Evolutionary conservation across 1,140 invertebrate genomes (phyloP), one percentile per base, ranked within the genome.

Genomic region (Euwallacea fornicatus): DNA sequence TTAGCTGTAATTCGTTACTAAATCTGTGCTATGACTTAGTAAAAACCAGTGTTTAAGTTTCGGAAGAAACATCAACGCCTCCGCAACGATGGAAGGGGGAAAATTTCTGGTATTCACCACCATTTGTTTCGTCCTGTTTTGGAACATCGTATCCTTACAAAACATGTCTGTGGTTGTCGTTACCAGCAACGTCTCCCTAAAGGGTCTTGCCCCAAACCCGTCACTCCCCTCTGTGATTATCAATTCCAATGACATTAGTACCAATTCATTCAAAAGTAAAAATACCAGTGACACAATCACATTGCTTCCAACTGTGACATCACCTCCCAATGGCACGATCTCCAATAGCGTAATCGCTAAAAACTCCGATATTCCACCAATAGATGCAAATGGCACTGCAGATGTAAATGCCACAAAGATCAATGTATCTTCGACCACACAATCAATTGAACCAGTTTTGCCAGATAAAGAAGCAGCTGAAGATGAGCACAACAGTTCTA

Each of bases 401-500:
- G 69, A 71, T 33, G 54, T n/a, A 42, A 71, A 71, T 55, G 58
- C 58, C 0, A 69, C 59, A 10, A 61, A 69, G 16, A 62, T 81
- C 8, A 85, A 84, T 73, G 78, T 76, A 8, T 84, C 80, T 15
- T 74, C 79, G 2, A 80, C 80, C 16, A 82, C 83, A 2, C 82
- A 88, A 4, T 88, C 86, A 9, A 79, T 85, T 0, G 86, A 87
- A 47, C 86, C 85, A 1, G 87, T 92, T 6, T 82, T 95, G 21
- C 93, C 93, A 0, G 92, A 91, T 72, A 94, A 94, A 80, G 93
- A 91, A 72, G 91, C 94, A 7, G 94, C 94, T 7, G 94, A 96
- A 83, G 92, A 97, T 81, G 97, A 98, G 81, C 94, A 98, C 77
- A 94, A 97, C 78, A 97, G 93, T 76, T 98, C 95, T 8, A 92